Evolutionary conservation across 2,888 invertebrate species (phyloP).

Genomic region (Drosophila mimetica): DNA sequence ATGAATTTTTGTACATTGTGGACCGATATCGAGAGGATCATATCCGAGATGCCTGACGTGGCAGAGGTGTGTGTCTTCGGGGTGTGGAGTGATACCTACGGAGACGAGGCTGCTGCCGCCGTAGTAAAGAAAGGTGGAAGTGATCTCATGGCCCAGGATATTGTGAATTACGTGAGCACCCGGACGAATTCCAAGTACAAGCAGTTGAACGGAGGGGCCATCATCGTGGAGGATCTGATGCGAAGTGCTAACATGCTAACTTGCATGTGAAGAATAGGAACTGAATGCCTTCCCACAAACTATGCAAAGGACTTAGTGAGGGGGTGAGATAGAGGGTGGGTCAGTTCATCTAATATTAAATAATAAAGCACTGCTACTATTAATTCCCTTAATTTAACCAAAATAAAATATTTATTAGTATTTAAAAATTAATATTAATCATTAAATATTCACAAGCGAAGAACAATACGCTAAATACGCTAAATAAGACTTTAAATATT

Average conservation of each 20-base stretch:
- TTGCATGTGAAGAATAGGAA: slow-evolving; percentile 12
- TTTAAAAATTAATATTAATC: no score
- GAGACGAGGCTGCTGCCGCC: slow-evolving; percentile 79
- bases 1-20: slow-evolving; percentile 72
- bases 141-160: slow-evolving; percentile 65
- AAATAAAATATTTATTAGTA: no score
- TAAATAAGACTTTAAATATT: no score
- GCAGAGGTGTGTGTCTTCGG: slow-evolving; percentile 79
- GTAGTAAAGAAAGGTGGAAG: slow-evolving; percentile 65
- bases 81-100: slow-evolving; percentile 67
- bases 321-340: no score
- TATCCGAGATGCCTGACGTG: slow-evolving; percentile 72
- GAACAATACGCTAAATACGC: no score
- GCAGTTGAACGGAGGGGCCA: slow-evolving; percentile 74
- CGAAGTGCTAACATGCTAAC: slow-evolving; percentile 61
- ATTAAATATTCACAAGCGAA: no score
- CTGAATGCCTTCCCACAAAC: not conserved
- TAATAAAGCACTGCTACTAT: no score
- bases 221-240: slow-evolving; percentile 71
- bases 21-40: slow-evolving; percentile 78
- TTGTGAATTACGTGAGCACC: slow-evolving; percentile 68
- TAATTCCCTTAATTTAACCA: no score
- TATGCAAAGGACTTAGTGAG: no score
- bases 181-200: slow-evolving; percentile 64
- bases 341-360: no score